Evolutionary conservation across 2,797 vertebrate species (phyloP), one percentile per base, ranked within the genome.

Genomic region (Erithacus rubecula): DNA sequence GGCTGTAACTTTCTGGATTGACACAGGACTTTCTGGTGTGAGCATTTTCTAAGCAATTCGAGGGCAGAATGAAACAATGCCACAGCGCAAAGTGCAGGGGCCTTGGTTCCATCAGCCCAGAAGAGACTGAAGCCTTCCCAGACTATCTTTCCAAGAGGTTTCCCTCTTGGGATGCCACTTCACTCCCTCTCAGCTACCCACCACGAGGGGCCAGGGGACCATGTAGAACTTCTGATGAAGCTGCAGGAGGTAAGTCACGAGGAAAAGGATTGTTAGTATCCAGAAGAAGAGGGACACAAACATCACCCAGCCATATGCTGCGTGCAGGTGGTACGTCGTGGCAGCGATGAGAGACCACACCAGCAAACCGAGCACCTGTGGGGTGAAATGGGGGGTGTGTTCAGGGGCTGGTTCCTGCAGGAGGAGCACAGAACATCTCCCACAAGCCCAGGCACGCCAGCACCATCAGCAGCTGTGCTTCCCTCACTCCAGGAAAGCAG

Each of bases 251-350:
- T 98, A 98, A 74, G 98, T 24, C 52, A 98, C 11, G 75, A 99
- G 98, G 92, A 99, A 95, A 80, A 98, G 56, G 89, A 98, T 95
- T 63, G 99, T 99, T 86, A 98, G 68, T 93, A 99, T 91, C 99
- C 99, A 99, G 83, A 98, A 95, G 24, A 98, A 98, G 93, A 99
- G 91, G 9, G 98, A 98, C 13, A 99, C 99, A 27, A 99, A 99
- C 98, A 99, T 96, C 94, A 99, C 99, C 99, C 99, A 99, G 95
- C 98, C 98, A 0, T 98, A 99, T 0, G 97, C 98, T 0, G 98
- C 90, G 0, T 92, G 5, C 1, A 21, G 1, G 15, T 76, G 41
- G 84, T 97, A 97, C 0, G 41, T 43, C 2, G 97, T 95, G 85
- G 98, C 97, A 0, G 98, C 98, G 3, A 99, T 98, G 83, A 99